Conservation (phyloP, 2,888 invertebrate species). For the Oscheius onirici region DNA sequence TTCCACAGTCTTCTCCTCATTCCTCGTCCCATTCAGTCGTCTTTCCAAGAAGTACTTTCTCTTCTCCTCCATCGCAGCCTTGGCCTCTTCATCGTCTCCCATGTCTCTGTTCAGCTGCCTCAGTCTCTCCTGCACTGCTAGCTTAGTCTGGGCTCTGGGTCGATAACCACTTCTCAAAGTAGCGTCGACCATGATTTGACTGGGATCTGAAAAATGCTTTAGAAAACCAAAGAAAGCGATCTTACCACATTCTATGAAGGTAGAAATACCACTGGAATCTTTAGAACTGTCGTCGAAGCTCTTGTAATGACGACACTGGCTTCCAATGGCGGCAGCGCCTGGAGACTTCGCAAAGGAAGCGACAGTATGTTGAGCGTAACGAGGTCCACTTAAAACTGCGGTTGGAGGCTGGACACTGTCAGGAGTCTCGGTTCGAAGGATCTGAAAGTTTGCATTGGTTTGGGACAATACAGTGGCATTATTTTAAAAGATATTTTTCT, state of each 20-base stretch:
- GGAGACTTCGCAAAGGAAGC: conserved; percentile 3
- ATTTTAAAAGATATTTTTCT: too few species aligned
- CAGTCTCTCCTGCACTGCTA: neutral
- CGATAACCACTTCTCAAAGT: conserved; percentile 9
- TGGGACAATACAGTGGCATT: too few species aligned
- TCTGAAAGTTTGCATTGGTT: too few species aligned
- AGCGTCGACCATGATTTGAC: neutral
- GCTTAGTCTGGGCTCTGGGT: neutral
- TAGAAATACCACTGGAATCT: neutral
- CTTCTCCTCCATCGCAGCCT: conserved; percentile 1
- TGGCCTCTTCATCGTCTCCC: neutral
- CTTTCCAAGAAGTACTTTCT: conserved; percentile 2
- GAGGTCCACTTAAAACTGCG: neutral
- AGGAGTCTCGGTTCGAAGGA: too few species aligned
- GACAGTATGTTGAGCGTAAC: conserved; percentile 13
- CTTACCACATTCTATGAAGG: conserved; percentile 6
- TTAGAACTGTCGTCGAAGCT: neutral
- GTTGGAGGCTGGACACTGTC: too few species aligned
- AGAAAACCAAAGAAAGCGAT: neutral
- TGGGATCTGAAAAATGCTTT: neutral
- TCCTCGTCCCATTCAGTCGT: neutral
- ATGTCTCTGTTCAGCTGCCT: neutral
- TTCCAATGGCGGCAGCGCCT: neutral
- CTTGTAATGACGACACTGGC: neutral
- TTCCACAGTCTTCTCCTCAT: too few species aligned